A percentile compares a stretch with the other conserved stretches of the same genome.
phyloP scores from a whole-genome alignment of 2,888 invertebrate species.

The Eilema caniola region DNA sequence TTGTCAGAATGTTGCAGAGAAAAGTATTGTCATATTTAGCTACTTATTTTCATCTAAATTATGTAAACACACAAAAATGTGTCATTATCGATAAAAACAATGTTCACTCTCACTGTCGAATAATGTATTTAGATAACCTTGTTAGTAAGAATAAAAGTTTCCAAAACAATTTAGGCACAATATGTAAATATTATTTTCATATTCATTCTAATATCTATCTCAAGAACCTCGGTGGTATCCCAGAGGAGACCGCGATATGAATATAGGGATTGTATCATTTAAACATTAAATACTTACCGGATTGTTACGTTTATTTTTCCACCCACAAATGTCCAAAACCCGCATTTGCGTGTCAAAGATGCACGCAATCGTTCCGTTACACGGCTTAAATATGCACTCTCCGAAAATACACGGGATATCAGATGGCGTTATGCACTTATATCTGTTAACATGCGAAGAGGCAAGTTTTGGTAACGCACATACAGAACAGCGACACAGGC shows the following conservation, averaged over 20 bases:
- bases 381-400: constrained; percentile 65
- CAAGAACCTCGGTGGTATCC: neutral
- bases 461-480: constrained; percentile 61
- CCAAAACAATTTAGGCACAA: neutral
- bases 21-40: neutral
- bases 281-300: constrained; percentile 76
- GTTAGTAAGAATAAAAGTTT: neutral
- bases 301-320: constrained; percentile 81
- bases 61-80: too few relatives aligned
- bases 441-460: constrained; percentile 65
- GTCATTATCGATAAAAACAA: too few relatives aligned
- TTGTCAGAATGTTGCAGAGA: neutral
- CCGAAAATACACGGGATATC: constrained; percentile 65
- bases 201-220: neutral
- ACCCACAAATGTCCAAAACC: constrained; percentile 69
- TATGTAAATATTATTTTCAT: neutral
- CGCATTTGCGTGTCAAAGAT: constrained; percentile 71
- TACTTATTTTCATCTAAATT: neutral
- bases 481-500: constrained; percentile 60
- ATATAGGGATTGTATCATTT: constrained; percentile 54
- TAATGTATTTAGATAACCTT: neutral
- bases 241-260: constrained; percentile 20
- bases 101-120: neutral
- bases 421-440: constrained; percentile 64
- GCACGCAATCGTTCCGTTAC: constrained; percentile 67